A percentile compares a stretch with the other conserved stretches of the same genome.
phyloP scores from a whole-genome alignment of 2,113 vertebrate species.

The crab-eating macaque (Macaca fascicularis) region T2T-MFA8v1.1 NC_088380.1:84106501-84107000 shows the following conservation, averaged over 20 bases:
- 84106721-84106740: not conserved
- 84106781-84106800: not conserved
- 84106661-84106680: not conserved
- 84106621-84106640: not conserved
- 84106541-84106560: not conserved
- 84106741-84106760: not conserved
- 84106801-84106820: not conserved
- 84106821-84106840: not conserved
- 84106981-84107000: no score
- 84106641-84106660: not conserved
- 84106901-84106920: not conserved
- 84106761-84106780: not conserved
- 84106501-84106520: not conserved
- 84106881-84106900: not conserved
- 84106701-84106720: not conserved
- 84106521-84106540: not conserved
- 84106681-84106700: not conserved
- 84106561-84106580: fast-evolving
- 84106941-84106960: no score
- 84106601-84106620: not conserved
- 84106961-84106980: no score
- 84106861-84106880: not conserved
- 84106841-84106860: not conserved
- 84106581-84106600: not conserved
- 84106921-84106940: not conserved